Conservation (phyloP, 2,113 vertebrate species). For the Zosterops hypoxanthus region DNA sequence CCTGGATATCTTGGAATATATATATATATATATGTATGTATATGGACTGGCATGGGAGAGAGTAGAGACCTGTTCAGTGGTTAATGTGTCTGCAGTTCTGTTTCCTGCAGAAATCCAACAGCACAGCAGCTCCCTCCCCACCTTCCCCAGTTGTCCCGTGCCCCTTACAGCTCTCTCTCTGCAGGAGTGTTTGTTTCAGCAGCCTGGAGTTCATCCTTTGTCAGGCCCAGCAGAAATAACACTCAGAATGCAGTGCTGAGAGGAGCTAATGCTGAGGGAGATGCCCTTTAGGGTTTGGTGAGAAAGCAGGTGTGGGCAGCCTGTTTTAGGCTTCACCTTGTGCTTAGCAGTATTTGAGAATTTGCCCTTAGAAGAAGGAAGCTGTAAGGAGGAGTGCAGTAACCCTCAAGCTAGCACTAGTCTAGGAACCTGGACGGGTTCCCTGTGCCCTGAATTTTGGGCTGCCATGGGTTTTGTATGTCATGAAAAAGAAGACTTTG, state of each 20-base stretch:
- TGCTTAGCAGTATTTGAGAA: background rate
- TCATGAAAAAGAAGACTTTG: background rate
- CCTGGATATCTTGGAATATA: background rate
- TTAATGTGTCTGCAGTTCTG: background rate
- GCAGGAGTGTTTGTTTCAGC: background rate
- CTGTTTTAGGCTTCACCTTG: background rate
- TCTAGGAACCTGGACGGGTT: background rate
- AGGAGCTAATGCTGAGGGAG: background rate
- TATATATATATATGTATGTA: too few species aligned
- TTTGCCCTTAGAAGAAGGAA: background rate
- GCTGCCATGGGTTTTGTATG: background rate
- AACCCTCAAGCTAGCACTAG: background rate
- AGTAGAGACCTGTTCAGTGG: background rate
- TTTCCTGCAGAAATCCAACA: background rate
- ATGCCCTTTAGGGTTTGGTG: background rate
- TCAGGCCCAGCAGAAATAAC: background rate
- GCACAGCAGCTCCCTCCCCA: fast-evolving
- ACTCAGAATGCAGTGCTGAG: background rate
- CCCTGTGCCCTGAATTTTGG: background rate
- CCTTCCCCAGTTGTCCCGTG: background rate
- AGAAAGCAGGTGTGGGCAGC: background rate
- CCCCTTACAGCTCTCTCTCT: background rate
- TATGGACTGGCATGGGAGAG: background rate
- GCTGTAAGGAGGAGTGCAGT: background rate
- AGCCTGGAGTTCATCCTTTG: background rate